These are phyloP conservation scores for Watsonalla cultraria DNA, from an alignment of 2,888 invertebrate genomes.

Conservation along the genomic window DNA sequence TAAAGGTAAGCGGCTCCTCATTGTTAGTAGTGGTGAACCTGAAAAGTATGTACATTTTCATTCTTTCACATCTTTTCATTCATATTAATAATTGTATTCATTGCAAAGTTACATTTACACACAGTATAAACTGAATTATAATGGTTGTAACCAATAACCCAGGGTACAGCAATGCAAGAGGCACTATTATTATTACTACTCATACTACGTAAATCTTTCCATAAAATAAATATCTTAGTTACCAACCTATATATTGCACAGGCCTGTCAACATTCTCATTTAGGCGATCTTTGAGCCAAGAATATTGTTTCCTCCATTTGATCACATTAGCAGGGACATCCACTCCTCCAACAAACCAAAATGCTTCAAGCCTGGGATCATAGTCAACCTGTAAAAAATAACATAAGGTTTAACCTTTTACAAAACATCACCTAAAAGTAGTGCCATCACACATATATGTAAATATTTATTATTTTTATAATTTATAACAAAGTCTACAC, in stretches of 20 bases:
- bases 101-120: too few relatives aligned
- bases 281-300: constrained; percentile 58
- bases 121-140: too few relatives aligned
- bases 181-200: too few relatives aligned
- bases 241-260: constrained; percentile 83
- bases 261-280: constrained; percentile 80
- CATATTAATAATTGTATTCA: neutral
- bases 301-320: constrained; percentile 52
- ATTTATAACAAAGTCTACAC: too few relatives aligned
- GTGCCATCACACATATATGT: too few relatives aligned
- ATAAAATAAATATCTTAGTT: neutral
- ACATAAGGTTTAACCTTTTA: neutral
- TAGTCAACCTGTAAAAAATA: constrained; percentile 80
- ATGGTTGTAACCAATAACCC: too few relatives aligned
- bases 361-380: constrained; percentile 89
- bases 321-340: constrained; percentile 69
- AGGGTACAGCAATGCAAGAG: too few relatives aligned
- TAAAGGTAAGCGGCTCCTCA: constrained; percentile 85
- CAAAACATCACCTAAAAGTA: too few relatives aligned
- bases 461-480: too few relatives aligned
- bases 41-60: constrained; percentile 14
- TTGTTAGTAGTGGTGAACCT: constrained; percentile 81
- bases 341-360: constrained; percentile 90
- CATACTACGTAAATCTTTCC: too few relatives aligned
- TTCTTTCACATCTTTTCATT: too few relatives aligned